Percentiles rank a stretch among this genome's conserved stretches.
Evolutionary conservation across 2,113 vertebrate genomes (phyloP).

Genomic region (Thamnaconus septentrionalis): DNA sequence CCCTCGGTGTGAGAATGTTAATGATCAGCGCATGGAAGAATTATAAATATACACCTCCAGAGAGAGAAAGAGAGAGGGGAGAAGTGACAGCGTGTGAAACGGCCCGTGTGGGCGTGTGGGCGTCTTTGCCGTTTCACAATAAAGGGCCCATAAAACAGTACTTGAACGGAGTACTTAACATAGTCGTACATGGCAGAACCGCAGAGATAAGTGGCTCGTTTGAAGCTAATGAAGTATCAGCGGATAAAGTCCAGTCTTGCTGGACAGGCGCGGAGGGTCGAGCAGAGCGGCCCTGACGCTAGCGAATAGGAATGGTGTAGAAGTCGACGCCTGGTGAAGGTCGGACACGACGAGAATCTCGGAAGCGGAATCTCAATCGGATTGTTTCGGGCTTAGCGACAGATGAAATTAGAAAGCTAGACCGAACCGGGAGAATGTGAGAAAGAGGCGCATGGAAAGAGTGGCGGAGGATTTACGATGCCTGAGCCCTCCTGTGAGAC

Average conservation of each 20-base stretch:
- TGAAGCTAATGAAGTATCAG: conserved; percentile 37
- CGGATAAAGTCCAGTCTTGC: conserved; percentile 32
- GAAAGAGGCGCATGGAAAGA: conserved; percentile 58
- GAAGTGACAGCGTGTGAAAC: conserved; percentile 65
- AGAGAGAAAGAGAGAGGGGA: conserved; percentile 51
- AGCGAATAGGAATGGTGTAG: conserved; percentile 44
- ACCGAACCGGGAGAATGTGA: conserved; percentile 1
- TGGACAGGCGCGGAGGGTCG: conserved; percentile 19
- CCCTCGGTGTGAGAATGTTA: conserved; percentile 71
- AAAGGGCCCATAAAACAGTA: conserved; percentile 40
- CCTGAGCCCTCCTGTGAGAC: conserved; percentile 68
- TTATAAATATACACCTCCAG: conserved; percentile 10
- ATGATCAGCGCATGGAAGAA: conserved; percentile 54
- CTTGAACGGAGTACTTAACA: conserved; percentile 17
- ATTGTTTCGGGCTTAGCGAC: conserved; percentile 37
- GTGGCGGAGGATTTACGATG: conserved; percentile 67
- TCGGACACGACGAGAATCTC: conserved; percentile 39
- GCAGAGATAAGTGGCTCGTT: conserved; percentile 23
- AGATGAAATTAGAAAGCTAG: neutral
- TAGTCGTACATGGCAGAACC: conserved; percentile 27
- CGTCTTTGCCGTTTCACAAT: conserved; percentile 41
- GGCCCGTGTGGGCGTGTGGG: conserved; percentile 23
- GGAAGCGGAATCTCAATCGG: conserved; percentile 60
- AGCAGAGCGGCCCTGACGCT: conserved; percentile 26
- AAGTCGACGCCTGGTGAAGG: conserved; percentile 40